Evolutionary conservation across 2,888 invertebrate genomes (phyloP).

Genomic region (Dryobotodes eremita): DNA sequence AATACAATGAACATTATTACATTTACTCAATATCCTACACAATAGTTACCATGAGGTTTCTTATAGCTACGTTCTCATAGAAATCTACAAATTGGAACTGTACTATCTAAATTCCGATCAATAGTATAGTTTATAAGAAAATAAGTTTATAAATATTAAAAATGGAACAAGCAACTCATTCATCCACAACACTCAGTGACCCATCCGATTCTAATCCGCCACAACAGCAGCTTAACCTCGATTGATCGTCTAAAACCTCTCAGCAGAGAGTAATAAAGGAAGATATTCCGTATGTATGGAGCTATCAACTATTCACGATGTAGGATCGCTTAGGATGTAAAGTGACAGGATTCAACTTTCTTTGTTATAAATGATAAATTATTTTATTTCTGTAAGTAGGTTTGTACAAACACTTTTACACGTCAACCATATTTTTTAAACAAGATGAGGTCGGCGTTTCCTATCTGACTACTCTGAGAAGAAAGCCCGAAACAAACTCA

Average conservation of each 20-base stretch:
- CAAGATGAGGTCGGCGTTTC: too few species aligned
- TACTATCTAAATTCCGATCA: too few species aligned
- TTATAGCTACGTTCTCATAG: neutral
- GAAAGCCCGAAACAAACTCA: too few species aligned
- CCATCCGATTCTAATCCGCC: slow-evolving; percentile 47
- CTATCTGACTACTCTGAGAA: too few species aligned
- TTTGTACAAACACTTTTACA: too few species aligned
- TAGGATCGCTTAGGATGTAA: slow-evolving; percentile 52
- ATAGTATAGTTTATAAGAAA: neutral
- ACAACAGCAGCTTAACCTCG: slow-evolving; percentile 33
- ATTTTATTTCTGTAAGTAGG: too few species aligned
- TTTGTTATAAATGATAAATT: too few species aligned
- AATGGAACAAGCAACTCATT: slow-evolving; percentile 3
- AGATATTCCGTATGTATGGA: slow-evolving; percentile 68
- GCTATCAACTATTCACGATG: slow-evolving; percentile 72
- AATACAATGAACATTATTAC: neutral
- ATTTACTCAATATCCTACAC: neutral
- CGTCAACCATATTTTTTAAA: too few species aligned
- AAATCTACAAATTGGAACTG: neutral
- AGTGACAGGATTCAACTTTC: neutral
- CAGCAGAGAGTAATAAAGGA: slow-evolving; percentile 62
- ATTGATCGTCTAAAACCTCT: slow-evolving; percentile 50
- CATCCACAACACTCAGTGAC: slow-evolving; percentile 22
- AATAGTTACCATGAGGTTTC: too few species aligned
- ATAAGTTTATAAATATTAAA: neutral